Conservation (phyloP, 1,140 invertebrate species). For the Pinna nobilis region DNA sequence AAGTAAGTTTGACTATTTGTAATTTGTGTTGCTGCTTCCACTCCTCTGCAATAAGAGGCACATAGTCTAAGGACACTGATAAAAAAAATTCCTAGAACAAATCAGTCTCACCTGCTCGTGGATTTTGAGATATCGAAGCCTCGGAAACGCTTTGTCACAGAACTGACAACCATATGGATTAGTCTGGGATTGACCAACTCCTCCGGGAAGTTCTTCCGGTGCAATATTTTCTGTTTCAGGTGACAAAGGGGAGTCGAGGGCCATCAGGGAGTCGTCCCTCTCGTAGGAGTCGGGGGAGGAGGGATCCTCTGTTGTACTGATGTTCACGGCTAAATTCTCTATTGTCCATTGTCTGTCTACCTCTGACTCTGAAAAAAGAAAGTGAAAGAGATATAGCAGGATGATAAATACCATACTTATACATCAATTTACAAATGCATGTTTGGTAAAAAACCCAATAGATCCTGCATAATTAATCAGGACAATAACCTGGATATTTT, state of each 20-base stretch:
- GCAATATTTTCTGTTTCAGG: conserved; percentile 44
- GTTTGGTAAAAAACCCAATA: background rate
- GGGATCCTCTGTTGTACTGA: background rate
- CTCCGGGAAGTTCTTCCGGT: conserved; percentile 78
- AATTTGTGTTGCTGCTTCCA: no score
- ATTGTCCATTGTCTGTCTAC: conserved; percentile 28
- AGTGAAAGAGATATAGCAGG: background rate
- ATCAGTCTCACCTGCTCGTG: conserved; percentile 95
- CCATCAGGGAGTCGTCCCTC: conserved; percentile 11
- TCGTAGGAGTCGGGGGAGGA: conserved; percentile 13
- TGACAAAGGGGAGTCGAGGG: conserved; percentile 34
- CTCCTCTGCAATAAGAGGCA: no score
- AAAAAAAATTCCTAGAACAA: no score
- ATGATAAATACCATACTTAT: background rate
- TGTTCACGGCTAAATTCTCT: conserved; percentile 27
- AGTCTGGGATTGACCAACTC: conserved; percentile 82
- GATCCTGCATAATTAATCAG: background rate
- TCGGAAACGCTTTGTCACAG: conserved; percentile 92
- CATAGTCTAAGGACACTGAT: no score
- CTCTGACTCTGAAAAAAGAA: conserved; percentile 10
- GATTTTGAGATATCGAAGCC: conserved; percentile 90
- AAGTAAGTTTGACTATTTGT: no score
- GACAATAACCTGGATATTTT: no score
- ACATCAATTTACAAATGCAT: background rate
- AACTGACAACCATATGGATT: conserved; percentile 92